Evolutionary conservation across 2,888 invertebrate species (phyloP), one percentile per base, ranked within the genome.

Genomic region (Furcula furcula): DNA sequence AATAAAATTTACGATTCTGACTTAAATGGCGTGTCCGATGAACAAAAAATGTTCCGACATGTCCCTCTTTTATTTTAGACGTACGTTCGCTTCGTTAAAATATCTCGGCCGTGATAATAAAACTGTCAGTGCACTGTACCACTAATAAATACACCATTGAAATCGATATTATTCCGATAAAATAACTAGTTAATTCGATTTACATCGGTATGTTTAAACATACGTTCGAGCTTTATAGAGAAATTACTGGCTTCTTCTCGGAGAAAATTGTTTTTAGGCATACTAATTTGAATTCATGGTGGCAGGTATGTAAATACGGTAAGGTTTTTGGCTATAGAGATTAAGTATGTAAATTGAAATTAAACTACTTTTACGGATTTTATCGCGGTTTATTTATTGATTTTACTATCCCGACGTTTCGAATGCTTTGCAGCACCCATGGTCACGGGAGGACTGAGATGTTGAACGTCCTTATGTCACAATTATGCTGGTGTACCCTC

Each of bases 1-100:
- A 87, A 88, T 88, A 87, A 87, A 87, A 88, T 87, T 88, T 87
- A 87, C 87, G 87, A 84, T 86, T 82, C 75, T 83, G 84, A 85
- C 87, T 87, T 81, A 85, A 87, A 85, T 84, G 81, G 83, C 79
- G 77, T 81, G 79, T 79, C 73, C 78, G 71, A 78, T 77, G 78
- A 76, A 82, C 77, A 83, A 82, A 83, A 86, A 85, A 77, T 74
- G 66, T 65, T 65, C 67, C 73, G 55, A 78, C 78, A 73, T 82
- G 77, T 79, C 68, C 75, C 74, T 76, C 80, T 82, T 84, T 83
- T 81, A 80, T 83, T 83, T 83, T 80, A 79, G 76, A 77, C 72
- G 68, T 71, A 73, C 68, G 69, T 66, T 70, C 55, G 62, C 74
- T 84, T 87, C 87, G 87, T 87, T 87, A 87, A 87, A 87, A 87